These are phyloP conservation scores for Torymus auratus DNA, from an alignment of 2,888 invertebrate species.

Conservation along the genomic window DNA sequence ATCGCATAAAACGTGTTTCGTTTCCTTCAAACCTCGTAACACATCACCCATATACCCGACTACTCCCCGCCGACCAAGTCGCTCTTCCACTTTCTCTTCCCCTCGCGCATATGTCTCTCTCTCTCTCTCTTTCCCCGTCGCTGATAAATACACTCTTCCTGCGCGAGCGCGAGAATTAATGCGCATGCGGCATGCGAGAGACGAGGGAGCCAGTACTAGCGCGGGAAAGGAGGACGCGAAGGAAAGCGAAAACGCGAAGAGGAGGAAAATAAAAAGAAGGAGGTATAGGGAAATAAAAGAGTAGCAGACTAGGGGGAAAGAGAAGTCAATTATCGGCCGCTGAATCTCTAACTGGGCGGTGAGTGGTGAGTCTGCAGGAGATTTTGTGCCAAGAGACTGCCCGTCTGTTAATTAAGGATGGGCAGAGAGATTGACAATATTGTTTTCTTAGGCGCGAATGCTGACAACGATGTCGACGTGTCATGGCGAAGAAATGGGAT, in stretches of 20 bases:
- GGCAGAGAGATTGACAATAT: slow-evolving; percentile 17
- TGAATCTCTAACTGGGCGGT: neutral
- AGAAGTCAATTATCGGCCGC: slow-evolving; percentile 40
- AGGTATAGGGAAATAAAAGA: slow-evolving; percentile 38
- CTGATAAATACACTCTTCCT: slow-evolving; percentile 41
- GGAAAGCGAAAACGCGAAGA: slow-evolving; percentile 60
- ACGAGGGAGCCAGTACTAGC: slow-evolving; percentile 11
- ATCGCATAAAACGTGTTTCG: neutral
- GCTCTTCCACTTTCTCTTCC: too few relatives aligned
- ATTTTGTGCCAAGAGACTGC: neutral
- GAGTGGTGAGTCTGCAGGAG: too few relatives aligned
- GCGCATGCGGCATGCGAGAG: slow-evolving; percentile 34
- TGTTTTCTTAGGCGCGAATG: slow-evolving; percentile 25
- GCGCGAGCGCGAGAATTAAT: slow-evolving; percentile 28
- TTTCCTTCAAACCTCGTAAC: neutral
- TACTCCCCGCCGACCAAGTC: neutral
- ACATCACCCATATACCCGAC: neutral
- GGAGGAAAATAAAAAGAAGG: slow-evolving; percentile 45
- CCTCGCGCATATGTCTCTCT: neutral
- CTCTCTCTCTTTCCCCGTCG: neutral
- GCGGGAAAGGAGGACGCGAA: slow-evolving; percentile 53
- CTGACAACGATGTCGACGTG: too few relatives aligned
- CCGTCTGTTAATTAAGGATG: slow-evolving; percentile 38
- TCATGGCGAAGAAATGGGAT: too few relatives aligned
- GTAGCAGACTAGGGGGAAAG: slow-evolving; percentile 40